Evolutionary conservation across 2,113 vertebrate genomes (phyloP), one percentile per base, ranked within the genome.

Genomic region (Abramis brama): DNA sequence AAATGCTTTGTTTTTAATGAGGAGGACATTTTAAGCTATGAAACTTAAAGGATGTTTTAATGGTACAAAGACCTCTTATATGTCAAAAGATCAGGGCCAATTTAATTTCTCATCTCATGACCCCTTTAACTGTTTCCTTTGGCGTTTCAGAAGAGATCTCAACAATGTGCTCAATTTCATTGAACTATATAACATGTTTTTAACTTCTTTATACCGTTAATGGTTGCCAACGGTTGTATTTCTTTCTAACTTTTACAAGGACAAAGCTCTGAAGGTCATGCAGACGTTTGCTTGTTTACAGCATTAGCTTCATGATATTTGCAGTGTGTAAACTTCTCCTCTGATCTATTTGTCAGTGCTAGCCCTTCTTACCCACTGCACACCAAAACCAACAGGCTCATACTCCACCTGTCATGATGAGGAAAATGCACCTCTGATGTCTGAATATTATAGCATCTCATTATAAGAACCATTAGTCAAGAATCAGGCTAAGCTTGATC

Each of bases 401-500:
- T 81, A 64, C 30, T 68, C 39, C 25, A 50, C 79, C 25, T 68
- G 25, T 19, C 9, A n/a, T 25, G 79, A 25, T 62, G 70, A 79
- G 21, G 78, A 80, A 50, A 81, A 9, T 27, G 11, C 23, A 47
- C 60, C 39, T 23, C 17, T 66, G 62, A 82, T 70, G 45, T 30
- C n/a, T 27, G 17, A 19, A 82, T 33, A 70, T 70, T 52, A 82
- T 52, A 82, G 62, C 45, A 0, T 36, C 43, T 64, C 15, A 82
- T 82, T 70, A 82, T 70, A 19, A 70, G 60, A 19, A 17, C 9
- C 79, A 81, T 81, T 81, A 81, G 11, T 15, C 43, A 50, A 66
- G n/a, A 66, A 66, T 47, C 25, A 81, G 25, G 15, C 1, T 47
- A 80, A 47, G 59, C 33, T 64, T 12, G 39, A 39, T 21, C 30